Percentiles rank a stretch among this genome's conserved stretches.
Conservation (phyloP, 2,888 invertebrate genomes). For the Odontothrips loti region DNA sequence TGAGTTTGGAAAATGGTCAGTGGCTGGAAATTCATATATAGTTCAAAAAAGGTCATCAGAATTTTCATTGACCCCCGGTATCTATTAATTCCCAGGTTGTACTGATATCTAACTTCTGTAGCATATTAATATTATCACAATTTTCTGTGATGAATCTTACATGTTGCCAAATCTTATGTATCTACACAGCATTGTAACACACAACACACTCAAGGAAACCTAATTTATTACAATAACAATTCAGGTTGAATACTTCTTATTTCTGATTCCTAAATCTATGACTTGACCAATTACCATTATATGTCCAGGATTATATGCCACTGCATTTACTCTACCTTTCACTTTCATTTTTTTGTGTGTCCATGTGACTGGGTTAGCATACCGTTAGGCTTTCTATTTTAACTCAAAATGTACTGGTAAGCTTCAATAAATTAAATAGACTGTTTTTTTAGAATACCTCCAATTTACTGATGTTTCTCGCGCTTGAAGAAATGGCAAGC, state of each 20-base stretch:
- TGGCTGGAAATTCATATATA: no score
- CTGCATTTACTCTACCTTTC: not conserved
- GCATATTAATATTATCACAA: not conserved
- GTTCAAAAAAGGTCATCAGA: not conserved
- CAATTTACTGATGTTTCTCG: no score
- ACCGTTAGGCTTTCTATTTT: not conserved
- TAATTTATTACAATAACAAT: conserved; percentile 5
- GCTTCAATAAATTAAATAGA: not conserved
- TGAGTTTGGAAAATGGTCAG: no score
- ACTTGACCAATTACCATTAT: not conserved
- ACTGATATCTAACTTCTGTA: no score
- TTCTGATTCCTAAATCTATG: conserved; percentile 25
- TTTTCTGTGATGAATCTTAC: conserved; percentile 3
- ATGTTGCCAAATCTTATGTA: not conserved
- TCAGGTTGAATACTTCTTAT: not conserved
- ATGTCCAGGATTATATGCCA: not conserved
- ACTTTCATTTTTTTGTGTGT: not conserved
- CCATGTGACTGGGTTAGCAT: not conserved
- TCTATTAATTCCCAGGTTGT: no score
- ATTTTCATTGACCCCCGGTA: no score
- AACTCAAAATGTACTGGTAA: conserved; percentile 2
- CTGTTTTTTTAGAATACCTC: not conserved
- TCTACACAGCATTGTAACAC: conserved; percentile 13
- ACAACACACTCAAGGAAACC: not conserved
- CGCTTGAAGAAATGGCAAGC: no score